A percentile compares a stretch with the other conserved stretches of the same genome.
Evolutionary conservation across 2,113 vertebrate species (phyloP).

Genomic region (Perognathus longimembris): DNA sequence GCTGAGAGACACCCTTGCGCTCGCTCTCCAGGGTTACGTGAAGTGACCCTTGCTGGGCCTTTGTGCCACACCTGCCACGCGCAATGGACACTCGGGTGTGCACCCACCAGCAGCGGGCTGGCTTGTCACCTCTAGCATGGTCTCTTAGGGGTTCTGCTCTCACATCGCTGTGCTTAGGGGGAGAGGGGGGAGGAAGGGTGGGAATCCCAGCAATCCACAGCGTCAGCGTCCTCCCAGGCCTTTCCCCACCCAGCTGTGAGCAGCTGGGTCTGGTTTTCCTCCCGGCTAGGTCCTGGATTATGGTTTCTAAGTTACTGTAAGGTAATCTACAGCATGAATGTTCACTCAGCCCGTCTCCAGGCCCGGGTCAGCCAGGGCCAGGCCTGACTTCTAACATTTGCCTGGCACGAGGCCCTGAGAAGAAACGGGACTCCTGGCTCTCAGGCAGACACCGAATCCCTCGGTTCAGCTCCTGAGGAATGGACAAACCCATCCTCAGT

Average conservation of each 20-base stretch:
- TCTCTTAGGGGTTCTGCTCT: too few species aligned
- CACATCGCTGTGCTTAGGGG: too few species aligned
- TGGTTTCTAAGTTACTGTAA: conserved; percentile 67
- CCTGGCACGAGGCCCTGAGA: not conserved
- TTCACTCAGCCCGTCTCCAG: not conserved
- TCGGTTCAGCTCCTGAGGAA: not conserved
- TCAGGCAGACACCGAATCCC: not conserved
- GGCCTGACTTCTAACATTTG: not conserved
- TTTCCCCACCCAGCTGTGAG: conserved; percentile 36
- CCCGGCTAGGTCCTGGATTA: conserved; percentile 63
- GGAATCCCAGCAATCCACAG: not conserved
- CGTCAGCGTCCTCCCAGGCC: not conserved
- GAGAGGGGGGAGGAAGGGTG: too few species aligned
- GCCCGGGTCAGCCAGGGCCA: not conserved
- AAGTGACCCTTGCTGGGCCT: not conserved
- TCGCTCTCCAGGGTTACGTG: too few species aligned
- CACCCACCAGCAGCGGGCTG: too few species aligned
- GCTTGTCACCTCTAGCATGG: too few species aligned
- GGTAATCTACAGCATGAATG: conserved; percentile 55
- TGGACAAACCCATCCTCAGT: conserved; percentile 25
- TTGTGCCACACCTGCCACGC: too few species aligned
- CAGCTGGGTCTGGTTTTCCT: conserved; percentile 63
- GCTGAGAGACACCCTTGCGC: too few species aligned
- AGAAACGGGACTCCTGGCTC: not conserved
- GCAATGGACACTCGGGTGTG: too few species aligned